Percentiles rank a stretch among this genome's conserved stretches.
These are phyloP conservation scores for Varanus komodoensis DNA, from an alignment of 2,113 vertebrate genomes.

Conservation along the genomic window DNA sequence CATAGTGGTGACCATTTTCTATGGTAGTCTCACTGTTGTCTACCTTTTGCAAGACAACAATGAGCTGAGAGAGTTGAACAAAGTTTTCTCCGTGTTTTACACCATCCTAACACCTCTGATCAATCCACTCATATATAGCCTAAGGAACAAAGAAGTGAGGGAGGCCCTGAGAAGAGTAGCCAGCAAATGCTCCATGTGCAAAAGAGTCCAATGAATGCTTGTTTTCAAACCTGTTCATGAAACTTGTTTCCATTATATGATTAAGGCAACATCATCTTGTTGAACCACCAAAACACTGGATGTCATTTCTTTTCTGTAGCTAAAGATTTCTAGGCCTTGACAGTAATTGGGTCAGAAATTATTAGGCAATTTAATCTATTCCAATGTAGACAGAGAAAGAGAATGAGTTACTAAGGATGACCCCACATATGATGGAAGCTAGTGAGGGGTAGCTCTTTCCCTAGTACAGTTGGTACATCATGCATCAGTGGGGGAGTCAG, in stretches of 20 bases:
- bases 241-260: background rate
- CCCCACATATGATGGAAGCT: background rate
- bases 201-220: background rate
- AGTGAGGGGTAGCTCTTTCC: background rate
- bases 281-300: background rate
- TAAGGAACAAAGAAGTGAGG: conserved; percentile 36
- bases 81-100: conserved; percentile 7
- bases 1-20: conserved; percentile 49
- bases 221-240: background rate
- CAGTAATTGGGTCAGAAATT: background rate
- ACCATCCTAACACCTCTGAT: conserved; percentile 26
- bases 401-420: background rate
- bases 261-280: background rate
- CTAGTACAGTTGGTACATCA: no score
- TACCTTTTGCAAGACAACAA: conserved; percentile 26
- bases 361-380: background rate
- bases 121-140: conserved; percentile 27
- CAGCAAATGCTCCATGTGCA: background rate
- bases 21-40: conserved; percentile 19
- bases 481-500: no score
- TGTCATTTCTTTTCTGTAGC: background rate
- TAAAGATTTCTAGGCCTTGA: background rate
- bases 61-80: conserved; percentile 5
- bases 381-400: background rate
- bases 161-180: background rate